A percentile compares a stretch with the other conserved stretches of the same genome.
Evolutionary conservation across 1,140 invertebrate genomes (phyloP).

Genomic region (Leptestheria dahalacensis): DNA sequence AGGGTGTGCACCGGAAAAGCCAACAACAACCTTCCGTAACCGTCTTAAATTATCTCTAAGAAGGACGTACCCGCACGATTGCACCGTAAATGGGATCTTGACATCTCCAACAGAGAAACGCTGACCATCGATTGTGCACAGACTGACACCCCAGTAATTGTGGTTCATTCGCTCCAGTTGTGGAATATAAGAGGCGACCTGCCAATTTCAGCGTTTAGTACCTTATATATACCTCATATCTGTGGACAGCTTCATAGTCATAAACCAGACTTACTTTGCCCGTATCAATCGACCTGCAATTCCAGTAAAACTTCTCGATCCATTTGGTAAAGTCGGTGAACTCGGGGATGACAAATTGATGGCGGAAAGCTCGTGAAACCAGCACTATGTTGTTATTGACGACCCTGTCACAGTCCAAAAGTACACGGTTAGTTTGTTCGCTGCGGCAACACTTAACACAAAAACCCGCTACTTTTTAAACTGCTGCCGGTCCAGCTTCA

Average conservation of each 20-base stretch:
- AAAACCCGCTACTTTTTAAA: conserved; percentile 52
- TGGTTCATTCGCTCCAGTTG: conserved; percentile 76
- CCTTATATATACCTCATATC: no score
- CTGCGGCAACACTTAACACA: not conserved
- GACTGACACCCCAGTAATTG: conserved; percentile 79
- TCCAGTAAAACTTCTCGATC: conserved; percentile 86
- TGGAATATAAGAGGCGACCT: conserved; percentile 81
- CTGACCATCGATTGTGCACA: conserved; percentile 88
- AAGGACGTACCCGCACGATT: conserved; percentile 51
- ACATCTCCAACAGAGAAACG: conserved; percentile 85
- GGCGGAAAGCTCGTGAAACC: conserved; percentile 77
- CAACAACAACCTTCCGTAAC: no score
- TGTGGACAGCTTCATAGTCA: not conserved
- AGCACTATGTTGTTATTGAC: conserved; percentile 75
- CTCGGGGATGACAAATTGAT: conserved; percentile 89
- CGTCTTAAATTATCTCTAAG: no score
- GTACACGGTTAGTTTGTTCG: conserved; percentile 7
- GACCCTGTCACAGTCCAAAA: conserved; percentile 40
- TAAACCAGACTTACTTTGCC: conserved; percentile 49
- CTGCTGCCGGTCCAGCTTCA: conserved; percentile 63
- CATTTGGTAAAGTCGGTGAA: conserved; percentile 77
- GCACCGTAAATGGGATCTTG: conserved; percentile 83
- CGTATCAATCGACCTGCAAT: conserved; percentile 65
- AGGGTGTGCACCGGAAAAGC: no score
- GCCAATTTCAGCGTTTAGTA: no score